Evolutionary conservation across 2,888 invertebrate genomes (phyloP).

Genomic region (Neocrepidodera transversa): DNA sequence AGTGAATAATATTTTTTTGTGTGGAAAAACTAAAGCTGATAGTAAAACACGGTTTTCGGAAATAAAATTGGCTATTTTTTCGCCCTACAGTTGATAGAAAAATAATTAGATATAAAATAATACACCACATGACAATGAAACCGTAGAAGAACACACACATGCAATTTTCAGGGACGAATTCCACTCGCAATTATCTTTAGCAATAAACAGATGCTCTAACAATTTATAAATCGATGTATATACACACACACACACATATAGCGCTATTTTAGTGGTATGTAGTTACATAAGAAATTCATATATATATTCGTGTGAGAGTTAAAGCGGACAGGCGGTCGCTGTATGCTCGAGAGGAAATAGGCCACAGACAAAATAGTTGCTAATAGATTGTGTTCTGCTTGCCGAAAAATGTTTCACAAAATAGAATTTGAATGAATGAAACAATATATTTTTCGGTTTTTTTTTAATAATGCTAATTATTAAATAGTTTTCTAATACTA

Average conservation of each 20-base stretch:
- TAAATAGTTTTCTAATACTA: no score
- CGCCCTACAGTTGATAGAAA: background rate
- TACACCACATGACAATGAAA: slow-evolving; percentile 20
- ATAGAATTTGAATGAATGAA: background rate
- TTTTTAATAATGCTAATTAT: no score
- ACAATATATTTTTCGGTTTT: no score
- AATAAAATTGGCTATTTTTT: no score
- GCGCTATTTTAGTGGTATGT: slow-evolving; percentile 32
- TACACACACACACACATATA: slow-evolving; percentile 29
- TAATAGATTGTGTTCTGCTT: slow-evolving; percentile 9
- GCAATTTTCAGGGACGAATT: slow-evolving; percentile 48
- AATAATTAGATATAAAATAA: slow-evolving; percentile 11
- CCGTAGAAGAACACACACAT: slow-evolving; percentile 36
- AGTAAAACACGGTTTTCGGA: no score
- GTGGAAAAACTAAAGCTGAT: no score
- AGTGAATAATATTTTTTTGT: no score
- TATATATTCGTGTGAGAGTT: slow-evolving; percentile 15
- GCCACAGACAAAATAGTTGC: slow-evolving; percentile 23
- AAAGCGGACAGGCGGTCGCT: slow-evolving; percentile 18
- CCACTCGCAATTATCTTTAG: slow-evolving; percentile 46
- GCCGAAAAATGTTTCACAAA: background rate
- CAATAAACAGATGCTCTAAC: slow-evolving; percentile 47
- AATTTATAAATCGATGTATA: slow-evolving; percentile 36
- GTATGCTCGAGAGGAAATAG: slow-evolving; percentile 23
- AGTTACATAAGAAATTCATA: slow-evolving; percentile 32